Base-by-base conservation (phyloP, 1,140 invertebrate species). In the Diplogasteroides magnus region DNA sequence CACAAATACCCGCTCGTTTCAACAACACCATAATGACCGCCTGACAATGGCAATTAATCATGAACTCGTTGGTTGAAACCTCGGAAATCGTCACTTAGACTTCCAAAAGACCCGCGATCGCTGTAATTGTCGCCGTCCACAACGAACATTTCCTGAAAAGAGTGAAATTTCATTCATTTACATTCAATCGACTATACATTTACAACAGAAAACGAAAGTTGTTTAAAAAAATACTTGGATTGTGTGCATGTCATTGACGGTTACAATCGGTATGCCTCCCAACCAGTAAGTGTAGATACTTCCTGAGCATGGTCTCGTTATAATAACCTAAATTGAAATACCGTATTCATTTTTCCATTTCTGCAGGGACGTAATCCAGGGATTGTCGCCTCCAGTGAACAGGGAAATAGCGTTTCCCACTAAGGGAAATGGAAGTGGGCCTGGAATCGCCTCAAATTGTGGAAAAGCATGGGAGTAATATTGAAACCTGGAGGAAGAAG, bases 61-160 rank as follows among this genome's bases (percentile, higher is more conserved):
- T n/a, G n/a, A n/a, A n/a, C n/a, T n/a, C n/a, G n/a, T n/a, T n/a
- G n/a, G n/a, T n/a, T n/a, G n/a, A n/a, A n/a, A 48, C 37, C 37
- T 48, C 37, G 37, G 19, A 48, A 48, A 6, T 48, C 37, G 37
- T 6, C 37, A 48, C 6, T 48, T 6, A 48, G 19, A 48, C 19
- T 19, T n/a, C n/a, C 19, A 11, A 48, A 48, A 6, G 37, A 48
- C 19, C 6, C 37, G 37, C 37, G 37, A 48, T 48, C 37, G 19
- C 6, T 19, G 19, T 48, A 48, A 48, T 6, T 11, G 19, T 48
- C 37, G 6, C 37, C 37, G 19, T 48, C 37, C 6, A 48, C 6
- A 48, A 48, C 37, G 37, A 48, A 48, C 37, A 48, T 48, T 48
- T 48, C 37, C 37, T 48, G 37, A 48, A n/a, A n/a, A n/a, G n/a